Percentiles rank a stretch among this genome's conserved stretches.
These are phyloP conservation scores for Myiozetetes cayanensis DNA, from an alignment of 2,113 vertebrate genomes.

Conservation along the genomic window DNA sequence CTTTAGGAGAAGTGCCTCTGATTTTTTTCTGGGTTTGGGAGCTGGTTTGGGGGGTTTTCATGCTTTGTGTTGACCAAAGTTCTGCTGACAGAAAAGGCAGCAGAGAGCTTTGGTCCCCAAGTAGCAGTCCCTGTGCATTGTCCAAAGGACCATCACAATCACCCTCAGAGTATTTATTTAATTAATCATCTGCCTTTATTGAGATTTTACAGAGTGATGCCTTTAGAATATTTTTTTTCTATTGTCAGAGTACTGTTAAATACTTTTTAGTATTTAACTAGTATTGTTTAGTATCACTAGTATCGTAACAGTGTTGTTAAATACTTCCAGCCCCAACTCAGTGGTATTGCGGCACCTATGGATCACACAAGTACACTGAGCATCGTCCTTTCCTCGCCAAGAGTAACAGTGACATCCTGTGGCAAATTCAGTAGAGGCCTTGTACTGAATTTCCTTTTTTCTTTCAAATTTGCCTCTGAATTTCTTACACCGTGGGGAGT, in stretches of 20 bases:
- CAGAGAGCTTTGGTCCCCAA: background rate
- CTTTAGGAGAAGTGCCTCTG: background rate
- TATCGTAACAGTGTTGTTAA: background rate
- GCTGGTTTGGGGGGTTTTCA: background rate
- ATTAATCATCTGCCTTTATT: background rate
- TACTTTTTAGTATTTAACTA: no score
- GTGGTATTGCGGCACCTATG: background rate
- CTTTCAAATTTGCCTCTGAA: background rate
- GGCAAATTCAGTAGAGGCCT: background rate
- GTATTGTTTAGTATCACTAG: no score
- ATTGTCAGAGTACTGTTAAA: background rate
- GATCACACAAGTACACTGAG: rapidly evolving
- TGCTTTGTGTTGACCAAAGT: background rate
- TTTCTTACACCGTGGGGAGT: background rate
- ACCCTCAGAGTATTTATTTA: background rate
- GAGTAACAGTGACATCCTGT: conserved; percentile 36
- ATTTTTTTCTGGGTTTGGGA: background rate
- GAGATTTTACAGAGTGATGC: background rate
- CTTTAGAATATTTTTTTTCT: background rate
- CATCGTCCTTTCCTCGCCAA: background rate
- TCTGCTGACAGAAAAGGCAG: background rate
- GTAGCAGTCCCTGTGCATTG: rapidly evolving
- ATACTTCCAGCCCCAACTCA: background rate
- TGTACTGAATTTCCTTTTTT: background rate
- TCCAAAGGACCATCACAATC: background rate